phyloP scores from a whole-genome alignment of 1,140 invertebrate genomes.

The Ooceraea biroi region DNA sequence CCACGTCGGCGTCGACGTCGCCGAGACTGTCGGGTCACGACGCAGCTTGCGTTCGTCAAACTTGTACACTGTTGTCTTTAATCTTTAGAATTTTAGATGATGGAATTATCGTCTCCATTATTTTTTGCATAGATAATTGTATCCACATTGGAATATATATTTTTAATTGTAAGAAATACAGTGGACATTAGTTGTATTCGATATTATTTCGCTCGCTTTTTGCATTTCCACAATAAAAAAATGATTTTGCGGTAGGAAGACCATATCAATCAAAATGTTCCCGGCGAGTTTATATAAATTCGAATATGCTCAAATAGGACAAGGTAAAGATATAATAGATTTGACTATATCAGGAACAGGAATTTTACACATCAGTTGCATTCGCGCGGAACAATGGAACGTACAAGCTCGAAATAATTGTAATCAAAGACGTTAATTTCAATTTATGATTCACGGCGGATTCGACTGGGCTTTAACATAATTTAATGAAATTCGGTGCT shows the following conservation, averaged over 20 bases:
- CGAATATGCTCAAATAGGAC: no score
- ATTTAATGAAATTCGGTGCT: conserved; percentile 65
- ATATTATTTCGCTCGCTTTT: neutral
- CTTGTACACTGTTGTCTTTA: neutral
- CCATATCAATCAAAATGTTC: neutral
- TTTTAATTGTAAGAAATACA: neutral
- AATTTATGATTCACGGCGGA: conserved; percentile 61
- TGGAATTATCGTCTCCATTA: neutral
- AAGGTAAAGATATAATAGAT: conserved; percentile 1
- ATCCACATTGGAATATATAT: neutral
- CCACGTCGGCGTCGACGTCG: conserved; percentile 37
- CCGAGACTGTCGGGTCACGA: neutral
- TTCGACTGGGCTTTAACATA: conserved; percentile 61
- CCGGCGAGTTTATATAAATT: neutral
- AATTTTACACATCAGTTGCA: conserved; percentile 15
- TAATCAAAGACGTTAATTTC: conserved; percentile 65
- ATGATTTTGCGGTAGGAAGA: neutral
- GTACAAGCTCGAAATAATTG: conserved; percentile 56
- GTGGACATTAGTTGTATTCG: neutral
- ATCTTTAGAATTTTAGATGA: neutral
- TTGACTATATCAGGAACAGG: neutral
- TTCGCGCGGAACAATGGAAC: conserved; percentile 41
- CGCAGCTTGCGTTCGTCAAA: conserved; percentile 6
- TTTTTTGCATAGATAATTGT: neutral
- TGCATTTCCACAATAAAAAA: neutral